These are phyloP conservation scores for Ferdinandea cuprea DNA, from an alignment of 2,888 invertebrate genomes.

Conservation along the genomic window DNA sequence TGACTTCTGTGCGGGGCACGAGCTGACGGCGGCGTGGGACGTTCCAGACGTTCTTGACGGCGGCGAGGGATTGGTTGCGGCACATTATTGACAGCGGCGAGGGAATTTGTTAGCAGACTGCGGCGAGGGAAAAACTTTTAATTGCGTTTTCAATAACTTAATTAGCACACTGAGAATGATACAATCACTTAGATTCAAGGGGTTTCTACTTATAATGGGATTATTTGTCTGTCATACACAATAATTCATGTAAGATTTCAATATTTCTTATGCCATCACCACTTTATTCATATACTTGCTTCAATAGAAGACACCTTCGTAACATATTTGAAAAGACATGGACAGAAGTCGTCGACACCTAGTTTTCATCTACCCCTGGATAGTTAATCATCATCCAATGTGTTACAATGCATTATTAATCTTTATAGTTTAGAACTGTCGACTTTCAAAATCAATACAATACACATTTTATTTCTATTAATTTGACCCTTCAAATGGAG, in stretches of 20 bases:
- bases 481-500: not conserved
- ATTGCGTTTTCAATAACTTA: too few relatives aligned
- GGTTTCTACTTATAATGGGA: slow-evolving; percentile 6
- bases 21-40: slow-evolving; percentile 25
- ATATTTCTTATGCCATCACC: slow-evolving; percentile 2
- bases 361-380: slow-evolving; percentile 2
- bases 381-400: slow-evolving; percentile 12
- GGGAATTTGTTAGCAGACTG: too few relatives aligned
- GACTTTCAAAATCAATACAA: not conserved
- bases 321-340: slow-evolving; percentile 16
- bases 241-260: slow-evolving; percentile 41
- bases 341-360: not conserved
- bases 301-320: slow-evolving; percentile 32
- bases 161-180: not conserved
- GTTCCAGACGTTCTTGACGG: not conserved
- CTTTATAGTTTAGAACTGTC: slow-evolving; percentile 3
- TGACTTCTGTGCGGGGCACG: slow-evolving; percentile 13
- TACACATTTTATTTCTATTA: not conserved
- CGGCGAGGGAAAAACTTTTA: not conserved
- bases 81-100: not conserved
- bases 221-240: not conserved
- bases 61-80: slow-evolving; percentile 6
- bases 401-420: not conserved
- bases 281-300: slow-evolving; percentile 22
- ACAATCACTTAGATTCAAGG: not conserved